phyloP scores from a whole-genome alignment of 2,113 vertebrate genomes.

The Lamprologus ornatipinnis region DNA sequence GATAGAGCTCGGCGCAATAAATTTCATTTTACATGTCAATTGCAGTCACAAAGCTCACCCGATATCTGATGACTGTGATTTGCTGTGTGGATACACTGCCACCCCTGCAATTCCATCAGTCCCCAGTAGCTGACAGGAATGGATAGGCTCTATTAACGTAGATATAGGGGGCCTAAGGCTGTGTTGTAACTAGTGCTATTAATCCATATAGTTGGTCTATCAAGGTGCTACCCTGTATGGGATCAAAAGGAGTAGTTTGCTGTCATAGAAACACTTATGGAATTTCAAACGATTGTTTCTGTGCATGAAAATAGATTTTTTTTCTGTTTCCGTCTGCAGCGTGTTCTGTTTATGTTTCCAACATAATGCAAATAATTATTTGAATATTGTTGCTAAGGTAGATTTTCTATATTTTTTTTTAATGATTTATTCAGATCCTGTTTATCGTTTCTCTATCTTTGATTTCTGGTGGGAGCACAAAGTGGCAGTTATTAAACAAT shows the following conservation, averaged over 20 bases:
- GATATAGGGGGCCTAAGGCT: conserved; percentile 65
- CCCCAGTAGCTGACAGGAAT: conserved; percentile 75
- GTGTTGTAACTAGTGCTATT: conserved; percentile 74
- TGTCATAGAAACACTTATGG: conserved; percentile 35
- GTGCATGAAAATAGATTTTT: not conserved
- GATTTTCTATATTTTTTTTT: not conserved
- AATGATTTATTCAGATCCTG: not conserved
- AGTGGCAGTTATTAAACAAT: conserved; percentile 19
- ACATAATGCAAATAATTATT: not conserved
- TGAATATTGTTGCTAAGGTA: not conserved
- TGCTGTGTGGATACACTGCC: conserved; percentile 61
- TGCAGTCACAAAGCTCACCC: conserved; percentile 43
- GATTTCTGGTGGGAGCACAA: not conserved
- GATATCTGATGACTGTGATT: conserved; percentile 54
- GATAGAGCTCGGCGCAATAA: conserved; percentile 39
- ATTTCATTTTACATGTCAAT: conserved; percentile 61
- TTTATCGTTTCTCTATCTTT: not conserved
- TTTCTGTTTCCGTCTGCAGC: not conserved
- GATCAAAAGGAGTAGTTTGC: conserved; percentile 42
- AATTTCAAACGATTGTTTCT: conserved; percentile 43
- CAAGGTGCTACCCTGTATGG: conserved; percentile 47
- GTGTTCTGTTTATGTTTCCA: not conserved
- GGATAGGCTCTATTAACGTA: conserved; percentile 75
- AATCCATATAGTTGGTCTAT: conserved; percentile 75
- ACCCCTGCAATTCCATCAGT: conserved; percentile 69